Evolutionary conservation across 2,113 vertebrate genomes (phyloP).

Genomic region (Oophaga pumilio): DNA sequence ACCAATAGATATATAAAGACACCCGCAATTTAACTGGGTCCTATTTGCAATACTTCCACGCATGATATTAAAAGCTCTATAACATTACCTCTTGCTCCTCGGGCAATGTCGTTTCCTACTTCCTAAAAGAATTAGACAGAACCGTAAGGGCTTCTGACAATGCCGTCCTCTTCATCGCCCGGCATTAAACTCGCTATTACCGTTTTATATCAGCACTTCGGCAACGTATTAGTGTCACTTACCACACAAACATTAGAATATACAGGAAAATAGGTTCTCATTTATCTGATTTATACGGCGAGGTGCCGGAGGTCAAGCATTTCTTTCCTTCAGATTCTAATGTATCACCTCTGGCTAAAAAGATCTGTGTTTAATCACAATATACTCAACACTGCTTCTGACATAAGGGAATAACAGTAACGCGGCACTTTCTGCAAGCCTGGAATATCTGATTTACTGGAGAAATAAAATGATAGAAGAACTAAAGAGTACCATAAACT

Average conservation of each 20-base stretch:
- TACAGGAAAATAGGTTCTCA: constrained; percentile 55
- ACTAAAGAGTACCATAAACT: constrained; percentile 72
- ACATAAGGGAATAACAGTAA: constrained; percentile 59
- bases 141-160: constrained; percentile 22
- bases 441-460: constrained; percentile 70
- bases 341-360: constrained; percentile 57
- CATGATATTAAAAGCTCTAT: background rate
- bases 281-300: constrained; percentile 53
- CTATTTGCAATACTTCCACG: background rate
- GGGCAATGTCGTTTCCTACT: constrained; percentile 9
- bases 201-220: constrained; percentile 49
- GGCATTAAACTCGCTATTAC: constrained; percentile 41
- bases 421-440: constrained; percentile 23
- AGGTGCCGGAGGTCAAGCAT: constrained; percentile 52
- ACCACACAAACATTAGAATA: constrained; percentile 57
- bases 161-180: constrained; percentile 36
- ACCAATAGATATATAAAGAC: background rate
- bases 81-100: background rate
- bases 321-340: constrained; percentile 49
- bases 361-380: constrained; percentile 53
- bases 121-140: constrained; percentile 33
- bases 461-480: constrained; percentile 75
- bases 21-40: background rate
- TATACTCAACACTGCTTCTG: constrained; percentile 11
- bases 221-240: constrained; percentile 55